phyloP scores from a whole-genome alignment of 2,888 invertebrate species.

The Dolomedes plantarius region DNA sequence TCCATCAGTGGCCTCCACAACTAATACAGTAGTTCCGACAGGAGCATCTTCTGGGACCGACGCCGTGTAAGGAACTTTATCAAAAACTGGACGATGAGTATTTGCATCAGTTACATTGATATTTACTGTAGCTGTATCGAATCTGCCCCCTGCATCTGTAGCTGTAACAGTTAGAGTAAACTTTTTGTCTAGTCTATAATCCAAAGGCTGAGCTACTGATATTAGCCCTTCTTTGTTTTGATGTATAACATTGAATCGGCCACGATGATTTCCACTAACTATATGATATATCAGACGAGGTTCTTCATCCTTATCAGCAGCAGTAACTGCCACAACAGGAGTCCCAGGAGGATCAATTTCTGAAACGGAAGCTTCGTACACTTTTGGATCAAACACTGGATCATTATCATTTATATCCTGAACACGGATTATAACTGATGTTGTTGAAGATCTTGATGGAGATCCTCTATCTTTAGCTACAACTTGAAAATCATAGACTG shows the following conservation, averaged over 20 bases:
- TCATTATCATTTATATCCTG: slow-evolving; percentile 85
- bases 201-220: slow-evolving; percentile 91
- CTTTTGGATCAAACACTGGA: slow-evolving; percentile 81
- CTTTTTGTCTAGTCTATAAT: slow-evolving; percentile 92
- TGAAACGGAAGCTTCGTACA: slow-evolving; percentile 81
- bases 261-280: slow-evolving; percentile 77
- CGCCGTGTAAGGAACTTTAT: slow-evolving; percentile 88
- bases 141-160: slow-evolving; percentile 90
- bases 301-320: slow-evolving; percentile 93
- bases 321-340: slow-evolving; percentile 90
- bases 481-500: slow-evolving; percentile 88
- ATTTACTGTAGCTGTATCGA: slow-evolving; percentile 91
- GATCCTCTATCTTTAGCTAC: slow-evolving; percentile 80
- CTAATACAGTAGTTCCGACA: slow-evolving; percentile 91
- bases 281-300: slow-evolving; percentile 78
- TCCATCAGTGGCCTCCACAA: slow-evolving; percentile 93
- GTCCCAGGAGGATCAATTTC: slow-evolving; percentile 87
- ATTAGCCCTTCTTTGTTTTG: slow-evolving; percentile 80
- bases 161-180: slow-evolving; percentile 88
- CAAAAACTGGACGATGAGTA: slow-evolving; percentile 93
- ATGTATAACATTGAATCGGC: slow-evolving; percentile 80
- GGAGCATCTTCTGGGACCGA: slow-evolving; percentile 89
- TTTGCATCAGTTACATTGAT: slow-evolving; percentile 94
- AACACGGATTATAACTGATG: slow-evolving; percentile 80
- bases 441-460: slow-evolving; percentile 80